Evolutionary conservation across 2,113 vertebrate genomes (phyloP).

Genomic region (Panthera uncia): DNA sequence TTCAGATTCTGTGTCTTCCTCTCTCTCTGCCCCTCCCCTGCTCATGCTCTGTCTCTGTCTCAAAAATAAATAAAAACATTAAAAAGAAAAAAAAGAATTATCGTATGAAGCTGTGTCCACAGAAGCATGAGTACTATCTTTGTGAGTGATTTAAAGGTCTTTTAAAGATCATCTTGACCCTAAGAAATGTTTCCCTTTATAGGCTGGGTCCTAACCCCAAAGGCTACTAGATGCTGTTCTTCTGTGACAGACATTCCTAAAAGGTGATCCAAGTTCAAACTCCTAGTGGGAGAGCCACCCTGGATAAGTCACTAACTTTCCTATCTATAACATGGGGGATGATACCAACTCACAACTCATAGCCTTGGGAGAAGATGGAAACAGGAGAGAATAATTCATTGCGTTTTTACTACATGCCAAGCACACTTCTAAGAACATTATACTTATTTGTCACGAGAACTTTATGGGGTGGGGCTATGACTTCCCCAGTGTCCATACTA

Average conservation of each 20-base stretch:
- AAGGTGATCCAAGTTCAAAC: background rate
- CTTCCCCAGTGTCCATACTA: background rate
- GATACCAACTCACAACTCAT: background rate
- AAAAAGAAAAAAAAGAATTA: no score
- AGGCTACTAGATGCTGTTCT: background rate
- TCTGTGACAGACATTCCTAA: background rate
- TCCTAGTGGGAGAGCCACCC: background rate
- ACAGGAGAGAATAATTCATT: background rate
- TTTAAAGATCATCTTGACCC: background rate
- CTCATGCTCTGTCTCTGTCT: no score
- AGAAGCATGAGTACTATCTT: background rate
- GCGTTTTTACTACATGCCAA: background rate
- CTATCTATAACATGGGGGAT: background rate
- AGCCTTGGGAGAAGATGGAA: background rate
- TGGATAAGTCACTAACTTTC: background rate
- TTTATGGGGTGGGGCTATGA: background rate
- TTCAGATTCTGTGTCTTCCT: no score
- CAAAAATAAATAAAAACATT: no score
- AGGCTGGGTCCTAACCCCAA: background rate
- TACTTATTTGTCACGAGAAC: background rate
- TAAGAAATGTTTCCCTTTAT: background rate
- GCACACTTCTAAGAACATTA: background rate
- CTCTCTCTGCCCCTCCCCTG: no score
- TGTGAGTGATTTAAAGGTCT: background rate
- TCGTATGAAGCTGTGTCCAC: background rate